Conservation (phyloP, 1,140 invertebrate species). For the Cephus cinctus region DNA sequence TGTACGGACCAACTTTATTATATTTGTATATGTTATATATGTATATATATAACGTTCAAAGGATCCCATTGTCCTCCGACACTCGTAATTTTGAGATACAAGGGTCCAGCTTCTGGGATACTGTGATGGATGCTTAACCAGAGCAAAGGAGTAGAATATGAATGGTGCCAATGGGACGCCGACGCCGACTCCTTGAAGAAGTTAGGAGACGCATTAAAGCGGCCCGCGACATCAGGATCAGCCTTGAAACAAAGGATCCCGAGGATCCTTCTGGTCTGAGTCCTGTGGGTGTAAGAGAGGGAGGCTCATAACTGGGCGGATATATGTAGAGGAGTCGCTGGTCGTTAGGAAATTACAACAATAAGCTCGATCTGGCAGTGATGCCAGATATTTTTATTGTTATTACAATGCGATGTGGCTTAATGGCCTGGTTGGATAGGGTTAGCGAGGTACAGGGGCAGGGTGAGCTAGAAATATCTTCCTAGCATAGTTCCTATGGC, state of each 20-base stretch:
- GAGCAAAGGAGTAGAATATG: too few relatives aligned
- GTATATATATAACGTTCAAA: too few relatives aligned
- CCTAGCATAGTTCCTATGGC: conserved; percentile 24
- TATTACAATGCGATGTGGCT: conserved; percentile 12
- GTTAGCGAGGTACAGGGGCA: conserved; percentile 3
- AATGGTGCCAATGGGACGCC: too few relatives aligned
- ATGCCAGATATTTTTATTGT: conserved; percentile 24
- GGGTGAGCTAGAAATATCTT: neutral
- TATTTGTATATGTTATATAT: too few relatives aligned
- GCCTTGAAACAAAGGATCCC: conserved; percentile 15
- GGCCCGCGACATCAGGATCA: conserved; percentile 13
- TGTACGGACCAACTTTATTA: too few relatives aligned
- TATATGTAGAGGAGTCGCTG: neutral
- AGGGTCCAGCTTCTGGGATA: too few relatives aligned
- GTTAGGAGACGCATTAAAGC: conserved; percentile 18
- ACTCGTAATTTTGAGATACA: too few relatives aligned
- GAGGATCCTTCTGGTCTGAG: neutral
- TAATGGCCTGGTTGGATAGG: conserved; percentile 12
- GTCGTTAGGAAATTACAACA: conserved; percentile 21
- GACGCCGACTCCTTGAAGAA: conserved; percentile 13
- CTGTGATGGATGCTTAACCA: too few relatives aligned
- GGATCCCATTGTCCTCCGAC: too few relatives aligned
- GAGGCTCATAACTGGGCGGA: neutral
- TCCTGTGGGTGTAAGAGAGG: neutral
- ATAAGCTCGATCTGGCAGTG: conserved; percentile 10